Conservation (phyloP, 2,113 vertebrate species). For the Heptranchias perlo region DNA sequence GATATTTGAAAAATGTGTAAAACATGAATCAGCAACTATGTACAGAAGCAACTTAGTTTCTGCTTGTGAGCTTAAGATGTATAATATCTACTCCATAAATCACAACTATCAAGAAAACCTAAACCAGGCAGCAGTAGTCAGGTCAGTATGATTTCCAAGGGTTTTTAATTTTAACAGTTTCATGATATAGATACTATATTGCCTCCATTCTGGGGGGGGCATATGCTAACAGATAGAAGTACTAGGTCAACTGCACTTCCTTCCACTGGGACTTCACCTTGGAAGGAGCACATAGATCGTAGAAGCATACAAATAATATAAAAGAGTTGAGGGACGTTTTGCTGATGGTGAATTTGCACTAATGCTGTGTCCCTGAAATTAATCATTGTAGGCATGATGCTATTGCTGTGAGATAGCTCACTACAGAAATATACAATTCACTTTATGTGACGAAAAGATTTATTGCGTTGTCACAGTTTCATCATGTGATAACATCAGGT, state of each 20-base stretch:
- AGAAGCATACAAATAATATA: too few relatives aligned
- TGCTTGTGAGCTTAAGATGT: not conserved
- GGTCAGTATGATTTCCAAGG: too few relatives aligned
- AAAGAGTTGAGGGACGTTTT: not conserved
- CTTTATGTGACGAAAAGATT: not conserved
- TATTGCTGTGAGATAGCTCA: not conserved
- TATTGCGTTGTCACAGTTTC: not conserved
- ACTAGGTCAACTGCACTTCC: too few relatives aligned
- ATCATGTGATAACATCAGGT: not conserved
- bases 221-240: too few relatives aligned
- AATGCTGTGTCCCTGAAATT: not conserved
- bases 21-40: not conserved
- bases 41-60: not conserved
- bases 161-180: not conserved
- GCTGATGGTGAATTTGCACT: not conserved
- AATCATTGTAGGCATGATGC: not conserved
- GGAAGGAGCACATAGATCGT: too few relatives aligned
- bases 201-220: too few relatives aligned
- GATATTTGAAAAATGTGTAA: not conserved
- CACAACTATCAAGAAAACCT: too few relatives aligned
- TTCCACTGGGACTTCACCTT: too few relatives aligned
- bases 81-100: not conserved
- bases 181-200: not conserved
- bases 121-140: too few relatives aligned
- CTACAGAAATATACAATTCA: not conserved